phyloP scores from a whole-genome alignment of 2,888 invertebrate genomes.

The Epistrophella euchroma region DNA sequence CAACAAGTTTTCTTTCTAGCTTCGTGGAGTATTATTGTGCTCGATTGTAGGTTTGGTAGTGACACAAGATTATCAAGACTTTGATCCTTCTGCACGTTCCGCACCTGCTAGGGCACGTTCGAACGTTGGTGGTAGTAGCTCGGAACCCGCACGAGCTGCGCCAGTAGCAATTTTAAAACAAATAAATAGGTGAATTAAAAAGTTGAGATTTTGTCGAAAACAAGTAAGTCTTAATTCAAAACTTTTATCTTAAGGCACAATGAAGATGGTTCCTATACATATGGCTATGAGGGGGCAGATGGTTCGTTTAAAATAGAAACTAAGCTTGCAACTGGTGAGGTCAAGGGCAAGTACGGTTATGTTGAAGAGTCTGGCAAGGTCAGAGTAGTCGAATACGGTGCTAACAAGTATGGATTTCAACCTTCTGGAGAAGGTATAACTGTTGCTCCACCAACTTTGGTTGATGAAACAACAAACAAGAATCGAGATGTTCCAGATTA shows the following conservation, averaged over 20 bases:
- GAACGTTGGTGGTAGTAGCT: slow-evolving; percentile 77
- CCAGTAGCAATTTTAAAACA: slow-evolving; percentile 93
- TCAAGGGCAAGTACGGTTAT: slow-evolving; percentile 96
- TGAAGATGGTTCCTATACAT: slow-evolving; percentile 95
- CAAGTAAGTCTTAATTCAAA: background rate
- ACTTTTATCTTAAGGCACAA: slow-evolving; percentile 87
- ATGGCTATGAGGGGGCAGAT: slow-evolving; percentile 94
- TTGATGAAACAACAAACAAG: slow-evolving; percentile 85
- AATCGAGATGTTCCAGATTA: slow-evolving; percentile 83
- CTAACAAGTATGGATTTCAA: slow-evolving; percentile 94
- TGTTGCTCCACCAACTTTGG: slow-evolving; percentile 87
- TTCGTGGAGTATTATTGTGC: slow-evolving; percentile 79
- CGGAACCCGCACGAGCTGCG: slow-evolving; percentile 83
- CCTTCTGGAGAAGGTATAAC: slow-evolving; percentile 94
- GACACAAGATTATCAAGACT: slow-evolving; percentile 83
- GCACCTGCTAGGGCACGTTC: slow-evolving; percentile 81
- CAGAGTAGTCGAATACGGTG: slow-evolving; percentile 94
- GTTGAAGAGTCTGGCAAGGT: slow-evolving; percentile 92
- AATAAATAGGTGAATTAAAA: slow-evolving; percentile 88
- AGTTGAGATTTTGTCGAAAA: background rate
- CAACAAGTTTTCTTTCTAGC: slow-evolving; percentile 76
- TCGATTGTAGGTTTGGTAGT: slow-evolving; percentile 78
- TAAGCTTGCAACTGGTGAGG: slow-evolving; percentile 91
- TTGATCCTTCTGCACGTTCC: slow-evolving; percentile 80
- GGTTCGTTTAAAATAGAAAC: slow-evolving; percentile 96